Conservation (phyloP, 2,888 invertebrate genomes). For the Disparrhopalites patrizii region DNA sequence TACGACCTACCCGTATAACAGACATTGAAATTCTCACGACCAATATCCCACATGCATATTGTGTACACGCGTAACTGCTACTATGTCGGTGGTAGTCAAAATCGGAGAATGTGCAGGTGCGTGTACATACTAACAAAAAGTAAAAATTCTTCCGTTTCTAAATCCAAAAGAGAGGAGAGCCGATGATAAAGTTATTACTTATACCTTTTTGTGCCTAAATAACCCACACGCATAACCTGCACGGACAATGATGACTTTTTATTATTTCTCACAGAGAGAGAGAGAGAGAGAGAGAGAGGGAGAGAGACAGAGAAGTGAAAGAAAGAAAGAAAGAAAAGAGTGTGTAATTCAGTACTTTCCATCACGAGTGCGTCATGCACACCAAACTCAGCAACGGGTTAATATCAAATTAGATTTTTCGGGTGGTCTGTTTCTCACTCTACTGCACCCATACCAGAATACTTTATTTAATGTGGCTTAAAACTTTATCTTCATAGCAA, state of each 20-base stretch:
- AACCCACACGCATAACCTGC: constrained; percentile 7
- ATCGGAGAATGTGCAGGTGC: too few species aligned
- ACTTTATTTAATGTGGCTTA: constrained; percentile 21
- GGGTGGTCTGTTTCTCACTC: constrained; percentile 35
- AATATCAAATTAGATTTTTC: constrained; percentile 31
- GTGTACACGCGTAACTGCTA: too few species aligned
- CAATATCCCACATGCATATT: too few species aligned
- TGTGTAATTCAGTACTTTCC: constrained; percentile 10
- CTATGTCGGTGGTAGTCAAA: too few species aligned
- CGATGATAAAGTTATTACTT: constrained; percentile 27
- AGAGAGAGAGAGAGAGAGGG: too few species aligned
- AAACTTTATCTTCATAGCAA: constrained; percentile 11
- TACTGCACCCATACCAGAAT: constrained; percentile 12
- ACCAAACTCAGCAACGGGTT: constrained; percentile 1
- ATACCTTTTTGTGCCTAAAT: constrained; percentile 16
- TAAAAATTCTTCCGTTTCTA: too few species aligned
- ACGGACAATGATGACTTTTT: constrained; percentile 3
- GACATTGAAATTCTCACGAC: too few species aligned
- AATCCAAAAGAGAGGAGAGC: too few species aligned
- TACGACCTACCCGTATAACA: too few species aligned
- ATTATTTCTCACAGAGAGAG: constrained; percentile 7
- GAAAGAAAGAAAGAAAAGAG: too few species aligned
- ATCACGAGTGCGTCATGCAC: constrained; percentile 7
- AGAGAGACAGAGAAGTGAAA: too few species aligned
- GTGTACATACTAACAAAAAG: too few species aligned